Base-by-base conservation (phyloP, 1,140 invertebrate genomes). In the Cotesia typhae region DNA sequence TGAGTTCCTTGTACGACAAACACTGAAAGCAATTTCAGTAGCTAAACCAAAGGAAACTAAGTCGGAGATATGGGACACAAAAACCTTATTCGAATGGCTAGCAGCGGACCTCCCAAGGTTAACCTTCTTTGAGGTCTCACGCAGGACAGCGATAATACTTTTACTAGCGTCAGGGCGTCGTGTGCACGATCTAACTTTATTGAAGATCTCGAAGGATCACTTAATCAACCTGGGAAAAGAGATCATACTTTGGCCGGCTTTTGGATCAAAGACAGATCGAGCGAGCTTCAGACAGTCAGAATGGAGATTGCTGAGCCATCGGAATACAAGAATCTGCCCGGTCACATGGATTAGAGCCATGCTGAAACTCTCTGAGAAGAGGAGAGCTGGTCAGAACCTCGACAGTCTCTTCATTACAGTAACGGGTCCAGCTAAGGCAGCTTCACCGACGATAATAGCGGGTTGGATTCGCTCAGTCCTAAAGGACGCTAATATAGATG, bases 251-350 rank as follows among this genome's bases (percentile, higher is more conserved):
- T 75, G 69, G 64, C 76, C 76, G n/a, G 59, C 20, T 5, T 80
- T 78, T 9, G 76, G 74, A 6, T 80, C 75, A 5, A 78, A 79
- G 55, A 80, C 79, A 1, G 76, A 80, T 17, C 17, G 37, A 57
- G 66, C 14, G 57, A 60, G 53, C 53, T 37, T 35, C 51, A 63
- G 70, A 4, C 70, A 71, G n/a, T 71, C 70, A n/a, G 70, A 51
- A 4, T 71, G 65, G 71, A 72, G 53, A 61, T 53, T 72, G 3
- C 61, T 57, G 6, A 67, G 28, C 28, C n/a, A 72, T 37, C 4
- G 7, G 1, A 67, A 72, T 17, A 47, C 14, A 7, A 17, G 70
- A 4, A 3, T 65, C 4, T 71, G 70, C 38, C 70, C 61, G 17
- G 52, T 71, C 2, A 71, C 70, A 1, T 37, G 41, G 64, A 67